Base-by-base conservation (phyloP, 2,797 vertebrate genomes). In the Sebastolobus altivelis region DNA sequence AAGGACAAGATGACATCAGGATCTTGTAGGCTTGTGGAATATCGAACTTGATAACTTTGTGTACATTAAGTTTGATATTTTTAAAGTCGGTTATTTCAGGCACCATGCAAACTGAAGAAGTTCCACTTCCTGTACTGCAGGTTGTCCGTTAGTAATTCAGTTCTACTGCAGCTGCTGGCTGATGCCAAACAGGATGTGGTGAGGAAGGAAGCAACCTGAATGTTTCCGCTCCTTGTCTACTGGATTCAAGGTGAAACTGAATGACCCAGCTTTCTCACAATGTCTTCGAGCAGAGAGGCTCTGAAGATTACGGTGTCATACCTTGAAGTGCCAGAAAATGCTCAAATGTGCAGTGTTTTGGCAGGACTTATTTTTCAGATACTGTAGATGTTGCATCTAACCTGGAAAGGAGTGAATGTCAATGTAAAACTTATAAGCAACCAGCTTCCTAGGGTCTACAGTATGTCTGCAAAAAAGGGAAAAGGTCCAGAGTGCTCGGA, bases 141-240 rank as follows among this genome's bases (percentile, higher is more conserved):
- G 25, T 46, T 79, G 74, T 77, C 74, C 46, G 85, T 82, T 72
- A 13, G 72, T 66, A 14, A 31, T 55, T 69, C 7, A 63, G 22
- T 9, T 25, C 38, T 73, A 4, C 38, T 75, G 0, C 37, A 85
- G 72, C 63, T 61, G 67, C 76, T 49, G 9, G 59, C 76, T 79
- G 72, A 40, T 56, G 49, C 55, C 82, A 87, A 87, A 90, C 94
- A 94, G 95, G 95, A 95, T 93, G 94, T 93, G 88, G 79, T 75
- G 56, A 89, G 79, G 78, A 78, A 84, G 83, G 75, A 90, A 84
- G 67, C 73, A 25, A 46, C 46, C 12, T 4, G n/a, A 46, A 54
- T 65, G 46, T 49, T 18, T 59, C 16, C 58, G 18, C 8, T 2
- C 79, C 43, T 38, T 70, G 25, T 18, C 40, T 78, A 0, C 37